Base-by-base conservation (phyloP, 23 tunicate species). In the Styela clava region DNA sequence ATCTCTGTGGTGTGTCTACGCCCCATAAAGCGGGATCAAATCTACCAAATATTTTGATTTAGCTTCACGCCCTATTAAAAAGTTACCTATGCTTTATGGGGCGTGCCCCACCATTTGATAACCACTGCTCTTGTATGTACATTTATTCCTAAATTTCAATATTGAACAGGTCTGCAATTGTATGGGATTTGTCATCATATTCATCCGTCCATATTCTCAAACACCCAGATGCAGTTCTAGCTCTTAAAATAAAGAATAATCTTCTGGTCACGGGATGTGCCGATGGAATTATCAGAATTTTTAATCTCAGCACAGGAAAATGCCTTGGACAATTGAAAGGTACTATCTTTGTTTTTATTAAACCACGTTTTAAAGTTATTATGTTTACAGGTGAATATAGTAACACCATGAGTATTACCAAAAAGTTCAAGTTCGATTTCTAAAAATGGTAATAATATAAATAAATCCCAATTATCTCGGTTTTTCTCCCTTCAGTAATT, bases 221-320 rank as follows among this genome's bases (percentile, higher is more conserved):
- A 27, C 97, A 91, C 37, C 33, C 88, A 26, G 97, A 91, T 26
- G 85, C 88, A 16, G 88, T 91, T 24, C 77, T 86, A 3, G 83
- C 89, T 56, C 34, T 91, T 0, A 83, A 86, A 65, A 79, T 91
- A 51, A 86, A 83, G 64, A 86, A 72, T 61, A 91, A 91, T 63
- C 82, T 91, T 16, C 64, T 91, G 33, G 71, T 91, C 28, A 91
- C 91, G 79, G 97, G 97, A 24, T 86, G 91, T 64, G 87, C 69
- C n/a, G 97, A 91, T 64, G 97, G 97, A 2, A 83, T 83, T 5
- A 79, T 91, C 35, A 69, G 97, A 30, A 86, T 91, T 21, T 91
- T 83, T 63, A 91, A 91, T 68, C 74, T 91, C 64, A 91, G 97
- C 74, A 91, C 97, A 52, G 97, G 97, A 65, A 91, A 91, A 44